Evolutionary conservation across 1,140 invertebrate genomes (phyloP).

Genomic region (Physella acuta): DNA sequence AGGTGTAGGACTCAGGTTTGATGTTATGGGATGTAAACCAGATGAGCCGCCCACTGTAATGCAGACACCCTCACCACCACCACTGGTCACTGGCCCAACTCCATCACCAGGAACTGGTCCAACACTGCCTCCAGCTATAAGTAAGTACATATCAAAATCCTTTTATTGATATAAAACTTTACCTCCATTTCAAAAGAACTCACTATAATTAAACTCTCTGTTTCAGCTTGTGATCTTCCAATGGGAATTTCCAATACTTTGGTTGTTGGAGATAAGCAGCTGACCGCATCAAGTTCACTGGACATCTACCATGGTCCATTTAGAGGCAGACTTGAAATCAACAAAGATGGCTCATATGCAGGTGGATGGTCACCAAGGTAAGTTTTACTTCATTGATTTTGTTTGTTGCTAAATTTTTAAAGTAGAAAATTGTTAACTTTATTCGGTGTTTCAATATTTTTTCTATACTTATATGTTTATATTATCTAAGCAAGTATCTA

Average conservation of each 20-base stretch:
- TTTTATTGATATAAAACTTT: background rate
- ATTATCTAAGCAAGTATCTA: too few relatives aligned
- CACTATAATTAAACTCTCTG: background rate
- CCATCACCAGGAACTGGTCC: background rate
- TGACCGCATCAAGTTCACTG: too few relatives aligned
- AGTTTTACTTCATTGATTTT: too few relatives aligned
- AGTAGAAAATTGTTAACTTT: too few relatives aligned
- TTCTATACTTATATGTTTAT: too few relatives aligned
- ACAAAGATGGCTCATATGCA: constrained; percentile 35
- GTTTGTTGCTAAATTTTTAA: too few relatives aligned
- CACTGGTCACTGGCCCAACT: background rate
- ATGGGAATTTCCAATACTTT: constrained; percentile 41
- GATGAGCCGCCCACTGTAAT: constrained; percentile 2
- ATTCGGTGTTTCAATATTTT: too few relatives aligned
- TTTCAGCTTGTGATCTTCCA: constrained; percentile 42
- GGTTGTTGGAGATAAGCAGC: constrained; percentile 35
- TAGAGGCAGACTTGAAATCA: constrained; percentile 35
- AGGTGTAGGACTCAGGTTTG: constrained; percentile 33
- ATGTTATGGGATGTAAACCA: constrained; percentile 40
- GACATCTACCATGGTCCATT: constrained; percentile 34
- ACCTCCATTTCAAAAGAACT: background rate
- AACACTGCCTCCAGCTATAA: background rate
- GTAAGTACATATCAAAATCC: too few relatives aligned
- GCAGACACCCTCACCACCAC: constrained; percentile 1
- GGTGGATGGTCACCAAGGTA: constrained; percentile 50